Base-by-base conservation (phyloP, 2,113 vertebrate genomes). In the Sisor rabdophorus region DNA sequence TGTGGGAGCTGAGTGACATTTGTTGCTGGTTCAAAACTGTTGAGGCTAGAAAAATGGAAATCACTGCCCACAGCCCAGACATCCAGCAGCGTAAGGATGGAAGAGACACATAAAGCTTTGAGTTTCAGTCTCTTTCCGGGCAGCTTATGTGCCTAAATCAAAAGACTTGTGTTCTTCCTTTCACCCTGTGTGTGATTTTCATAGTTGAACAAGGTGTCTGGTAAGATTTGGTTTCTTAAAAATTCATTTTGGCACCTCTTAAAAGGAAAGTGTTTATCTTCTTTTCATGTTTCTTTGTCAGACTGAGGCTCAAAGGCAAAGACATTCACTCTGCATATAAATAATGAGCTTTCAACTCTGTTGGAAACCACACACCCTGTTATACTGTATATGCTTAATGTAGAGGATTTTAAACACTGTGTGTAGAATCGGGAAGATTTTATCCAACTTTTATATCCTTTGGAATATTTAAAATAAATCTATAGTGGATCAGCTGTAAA, bases 191-290 rank as follows among this genome's bases (percentile, higher is more conserved):
- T 67, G 58, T 87, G 80, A 87, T 86, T 87, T 82, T 80, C 85
- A 78, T 82, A 73, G 61, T 70, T 70, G 65, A 73, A 50, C 58
- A 60, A 73, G 61, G 44, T 73, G 59, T 56, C 76, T 69, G 84
- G 82, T 84, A 75, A 88, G 86, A 85, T 85, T 79, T 52, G 30
- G 19, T 71, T 81, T 87, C 84, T 89, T 85, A 88, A 89, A 88
- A 87, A 88, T 89, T 89, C 79, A 88, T 88, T 82, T n/a, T 17
- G 78, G 73, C 82, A 85, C 81, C 86, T 86, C 84, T 79, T 70
- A 88, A 87, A 84, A 80, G 65, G 75, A 73, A 65, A 65, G 72
- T 73, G 65, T 69, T 79, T 79, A 67, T 73, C 52, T 65, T 22
- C 19, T 72, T 72, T 55, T 73, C 77, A 73, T 64, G 26, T 67